These are phyloP conservation scores for Gymnoscelis rufifasciata DNA, from an alignment of 2,888 invertebrate species.

Conservation along the genomic window DNA sequence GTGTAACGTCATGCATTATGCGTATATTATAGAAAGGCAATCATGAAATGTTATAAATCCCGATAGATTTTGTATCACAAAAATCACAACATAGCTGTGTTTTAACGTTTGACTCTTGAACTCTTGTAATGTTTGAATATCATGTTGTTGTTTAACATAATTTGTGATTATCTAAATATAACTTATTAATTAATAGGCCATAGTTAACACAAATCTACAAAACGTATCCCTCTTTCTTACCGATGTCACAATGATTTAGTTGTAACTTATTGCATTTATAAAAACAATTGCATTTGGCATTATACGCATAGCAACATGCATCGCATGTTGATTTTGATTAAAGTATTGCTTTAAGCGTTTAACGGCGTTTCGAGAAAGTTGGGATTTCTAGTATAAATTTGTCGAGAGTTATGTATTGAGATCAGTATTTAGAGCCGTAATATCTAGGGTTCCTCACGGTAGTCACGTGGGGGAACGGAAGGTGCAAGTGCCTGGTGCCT, in stretches of 20 bases:
- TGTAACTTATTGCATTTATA: constrained; percentile 19
- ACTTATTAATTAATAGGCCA: constrained; percentile 30
- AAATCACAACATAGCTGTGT: constrained; percentile 16
- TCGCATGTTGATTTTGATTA: constrained; percentile 1
- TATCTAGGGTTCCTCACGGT: constrained; percentile 44
- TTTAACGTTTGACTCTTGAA: constrained; percentile 24
- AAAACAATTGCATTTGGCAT: constrained; percentile 7
- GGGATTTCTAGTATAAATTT: constrained; percentile 18
- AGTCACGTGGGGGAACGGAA: constrained; percentile 27
- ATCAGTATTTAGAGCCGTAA: constrained; percentile 39
- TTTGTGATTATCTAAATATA: constrained; percentile 31
- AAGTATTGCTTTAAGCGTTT: constrained; percentile 16
- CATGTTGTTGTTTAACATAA: constrained; percentile 27
- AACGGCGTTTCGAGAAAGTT: constrained; percentile 14
- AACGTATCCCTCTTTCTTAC: constrained; percentile 25
- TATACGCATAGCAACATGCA: constrained; percentile 13
- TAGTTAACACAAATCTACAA: constrained; percentile 26
- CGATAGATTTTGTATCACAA: constrained; percentile 23
- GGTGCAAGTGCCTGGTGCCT: constrained; percentile 29
- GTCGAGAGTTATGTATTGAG: constrained; percentile 22
- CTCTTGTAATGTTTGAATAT: constrained; percentile 26
- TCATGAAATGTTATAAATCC: constrained; percentile 21
- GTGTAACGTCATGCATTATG: constrained; percentile 9
- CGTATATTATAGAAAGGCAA: constrained; percentile 9
- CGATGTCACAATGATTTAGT: constrained; percentile 17